phyloP scores from a whole-genome alignment of 1,140 invertebrate genomes.

The Bactericera cockerelli region DNA sequence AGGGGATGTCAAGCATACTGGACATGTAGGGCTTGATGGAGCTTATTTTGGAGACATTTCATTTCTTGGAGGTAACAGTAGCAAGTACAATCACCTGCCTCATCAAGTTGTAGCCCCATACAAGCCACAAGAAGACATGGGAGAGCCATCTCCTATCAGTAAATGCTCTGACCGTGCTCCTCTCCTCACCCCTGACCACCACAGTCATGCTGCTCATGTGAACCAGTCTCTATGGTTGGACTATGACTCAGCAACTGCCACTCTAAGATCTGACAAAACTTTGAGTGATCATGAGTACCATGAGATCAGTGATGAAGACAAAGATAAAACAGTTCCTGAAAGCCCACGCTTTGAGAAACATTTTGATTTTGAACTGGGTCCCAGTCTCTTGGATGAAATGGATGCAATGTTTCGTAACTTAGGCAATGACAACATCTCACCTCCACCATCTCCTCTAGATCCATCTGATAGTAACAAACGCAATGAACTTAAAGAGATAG shows the following conservation, averaged over 20 bases:
- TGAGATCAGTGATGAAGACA: constrained; percentile 78
- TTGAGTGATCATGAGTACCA: constrained; percentile 51
- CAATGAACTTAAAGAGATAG: constrained; percentile 58
- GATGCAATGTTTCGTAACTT: constrained; percentile 67
- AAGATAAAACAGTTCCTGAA: constrained; percentile 29
- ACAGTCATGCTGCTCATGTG: constrained; percentile 10
- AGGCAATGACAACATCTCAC: constrained; percentile 26
- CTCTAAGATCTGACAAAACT: constrained; percentile 14
- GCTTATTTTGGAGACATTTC: constrained; percentile 91
- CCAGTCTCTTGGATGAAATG: constrained; percentile 88
- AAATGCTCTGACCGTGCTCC: constrained; percentile 35
- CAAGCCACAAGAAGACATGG: constrained; percentile 60
- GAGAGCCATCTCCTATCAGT: constrained; percentile 30
- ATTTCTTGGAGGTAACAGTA: constrained; percentile 49
- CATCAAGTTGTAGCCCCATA: constrained; percentile 76
- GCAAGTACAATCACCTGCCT: constrained; percentile 55
- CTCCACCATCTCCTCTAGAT: constrained; percentile 38
- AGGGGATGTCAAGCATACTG: constrained; percentile 91
- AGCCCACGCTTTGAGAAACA: constrained; percentile 35
- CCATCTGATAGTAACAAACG: constrained; percentile 47
- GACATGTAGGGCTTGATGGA: constrained; percentile 91
- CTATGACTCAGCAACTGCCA: constrained; percentile 14
- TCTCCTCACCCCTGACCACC: constrained; percentile 28
- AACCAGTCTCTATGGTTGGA: constrained; percentile 2
- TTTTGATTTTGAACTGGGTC: constrained; percentile 40